phyloP scores from a whole-genome alignment of 2,888 invertebrate species.

The Clusia tigrina region DNA sequence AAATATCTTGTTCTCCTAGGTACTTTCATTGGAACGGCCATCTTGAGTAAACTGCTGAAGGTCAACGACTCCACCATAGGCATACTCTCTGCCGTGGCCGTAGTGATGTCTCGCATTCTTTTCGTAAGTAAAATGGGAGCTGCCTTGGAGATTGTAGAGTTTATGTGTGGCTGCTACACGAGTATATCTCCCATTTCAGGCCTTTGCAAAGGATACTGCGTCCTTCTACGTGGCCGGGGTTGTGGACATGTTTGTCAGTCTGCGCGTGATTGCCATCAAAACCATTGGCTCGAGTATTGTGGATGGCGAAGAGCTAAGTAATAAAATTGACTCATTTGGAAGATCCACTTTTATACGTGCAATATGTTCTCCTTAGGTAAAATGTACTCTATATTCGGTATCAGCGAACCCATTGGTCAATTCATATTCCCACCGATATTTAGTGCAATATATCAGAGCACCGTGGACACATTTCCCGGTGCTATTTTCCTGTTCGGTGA shows the following conservation, averaged over 20 bases:
- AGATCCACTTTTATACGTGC: neutral
- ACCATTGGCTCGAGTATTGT: conserved; percentile 61
- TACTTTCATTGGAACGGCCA: conserved; percentile 62
- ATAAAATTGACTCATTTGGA: conserved; percentile 32
- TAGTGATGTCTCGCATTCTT: conserved; percentile 56
- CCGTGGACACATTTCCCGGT: conserved; percentile 60
- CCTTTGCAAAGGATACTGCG: conserved; percentile 52
- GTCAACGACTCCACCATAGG: conserved; percentile 60
- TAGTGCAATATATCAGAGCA: conserved; percentile 55
- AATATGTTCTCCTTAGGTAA: conserved; percentile 43
- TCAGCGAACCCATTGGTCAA: conserved; percentile 60
- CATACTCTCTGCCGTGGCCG: conserved; percentile 55
- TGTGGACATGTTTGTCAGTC: conserved; percentile 60
- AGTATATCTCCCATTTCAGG: conserved; percentile 47
- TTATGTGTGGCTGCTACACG: too few relatives aligned
- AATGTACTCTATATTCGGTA: conserved; percentile 61
- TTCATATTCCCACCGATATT: conserved; percentile 62
- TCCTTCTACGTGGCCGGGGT: conserved; percentile 57
- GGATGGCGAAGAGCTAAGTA: conserved; percentile 60
- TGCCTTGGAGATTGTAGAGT: neutral
- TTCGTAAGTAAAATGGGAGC: conserved; percentile 51
- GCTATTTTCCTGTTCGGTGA: conserved; percentile 62
- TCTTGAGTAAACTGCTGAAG: conserved; percentile 60
- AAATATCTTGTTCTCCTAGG: conserved; percentile 37
- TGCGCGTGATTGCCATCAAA: conserved; percentile 62